A percentile compares a stretch with the other conserved stretches of the same genome.
Evolutionary conservation across 2,113 vertebrate genomes (phyloP).

Genomic region (Proteles cristata): DNA sequence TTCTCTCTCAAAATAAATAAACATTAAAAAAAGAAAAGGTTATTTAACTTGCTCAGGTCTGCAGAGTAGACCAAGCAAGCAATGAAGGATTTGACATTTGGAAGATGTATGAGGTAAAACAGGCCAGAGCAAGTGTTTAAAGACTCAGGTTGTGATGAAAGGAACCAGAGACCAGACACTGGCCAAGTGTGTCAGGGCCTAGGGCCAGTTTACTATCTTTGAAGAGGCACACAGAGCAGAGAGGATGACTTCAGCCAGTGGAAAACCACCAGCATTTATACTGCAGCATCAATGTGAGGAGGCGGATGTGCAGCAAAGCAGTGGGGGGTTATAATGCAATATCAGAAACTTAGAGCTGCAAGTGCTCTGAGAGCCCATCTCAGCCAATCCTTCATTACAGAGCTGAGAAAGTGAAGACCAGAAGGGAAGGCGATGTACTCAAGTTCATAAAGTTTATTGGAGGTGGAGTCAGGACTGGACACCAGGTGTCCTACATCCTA

Average conservation of each 20-base stretch:
- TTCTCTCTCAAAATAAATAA: too few relatives aligned
- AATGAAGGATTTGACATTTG: background rate
- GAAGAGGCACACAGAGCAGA: background rate
- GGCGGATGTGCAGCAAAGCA: background rate
- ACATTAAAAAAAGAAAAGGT: background rate
- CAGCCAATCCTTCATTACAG: background rate
- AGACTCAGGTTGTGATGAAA: background rate
- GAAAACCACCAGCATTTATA: background rate
- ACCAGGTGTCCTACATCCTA: background rate
- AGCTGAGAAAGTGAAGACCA: background rate
- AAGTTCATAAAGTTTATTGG: background rate
- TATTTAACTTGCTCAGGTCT: background rate
- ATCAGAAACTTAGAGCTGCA: background rate
- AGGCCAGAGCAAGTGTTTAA: background rate
- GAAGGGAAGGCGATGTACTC: background rate
- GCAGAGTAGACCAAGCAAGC: background rate
- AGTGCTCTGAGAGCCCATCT: background rate
- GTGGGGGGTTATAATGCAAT: background rate
- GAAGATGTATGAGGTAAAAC: background rate
- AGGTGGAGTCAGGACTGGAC: background rate
- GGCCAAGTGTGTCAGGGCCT: background rate
- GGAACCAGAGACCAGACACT: background rate
- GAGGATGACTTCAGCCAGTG: background rate
- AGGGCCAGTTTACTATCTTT: background rate
- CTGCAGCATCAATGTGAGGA: accelerated